These are phyloP conservation scores for Zaprionus kolodkinae DNA, from an alignment of 1,140 invertebrate genomes.

Conservation along the genomic window DNA sequence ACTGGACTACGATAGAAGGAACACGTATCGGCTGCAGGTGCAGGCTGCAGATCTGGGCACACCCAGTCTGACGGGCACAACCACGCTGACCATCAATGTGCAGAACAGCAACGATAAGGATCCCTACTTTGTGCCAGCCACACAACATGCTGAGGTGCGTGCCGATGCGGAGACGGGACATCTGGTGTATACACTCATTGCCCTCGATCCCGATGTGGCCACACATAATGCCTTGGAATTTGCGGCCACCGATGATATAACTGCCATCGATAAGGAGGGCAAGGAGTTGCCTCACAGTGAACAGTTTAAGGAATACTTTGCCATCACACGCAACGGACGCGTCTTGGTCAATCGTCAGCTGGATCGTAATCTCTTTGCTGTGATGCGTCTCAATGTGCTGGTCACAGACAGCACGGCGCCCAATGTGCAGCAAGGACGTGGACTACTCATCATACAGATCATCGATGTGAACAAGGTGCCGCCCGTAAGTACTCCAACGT, in stretches of 20 bases:
- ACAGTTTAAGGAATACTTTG: conserved; percentile 89
- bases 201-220: conserved; percentile 92
- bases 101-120: conserved; percentile 95
- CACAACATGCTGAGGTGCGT: conserved; percentile 92
- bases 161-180: conserved; percentile 91
- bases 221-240: conserved; percentile 89
- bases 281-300: conserved; percentile 88
- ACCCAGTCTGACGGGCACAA: conserved; percentile 92
- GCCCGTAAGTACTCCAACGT: conserved; percentile 79
- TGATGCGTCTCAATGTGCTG: conserved; percentile 87
- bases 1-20: conserved; percentile 92
- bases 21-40: conserved; percentile 91
- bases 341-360: conserved; percentile 87
- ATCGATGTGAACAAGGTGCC: conserved; percentile 91
- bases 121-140: conserved; percentile 92
- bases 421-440: conserved; percentile 90
- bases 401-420: conserved; percentile 93
- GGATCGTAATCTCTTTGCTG: conserved; percentile 81
- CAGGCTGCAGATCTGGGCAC: conserved; percentile 92
- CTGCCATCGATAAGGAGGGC: conserved; percentile 93
- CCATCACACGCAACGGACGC: conserved; percentile 88
- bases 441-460: conserved; percentile 93
- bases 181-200: conserved; percentile 89
- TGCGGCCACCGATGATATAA: conserved; percentile 89
- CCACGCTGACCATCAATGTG: conserved; percentile 90